Conservation (phyloP, 2,113 vertebrate genomes). For the Oryzias curvinotus region DNA sequence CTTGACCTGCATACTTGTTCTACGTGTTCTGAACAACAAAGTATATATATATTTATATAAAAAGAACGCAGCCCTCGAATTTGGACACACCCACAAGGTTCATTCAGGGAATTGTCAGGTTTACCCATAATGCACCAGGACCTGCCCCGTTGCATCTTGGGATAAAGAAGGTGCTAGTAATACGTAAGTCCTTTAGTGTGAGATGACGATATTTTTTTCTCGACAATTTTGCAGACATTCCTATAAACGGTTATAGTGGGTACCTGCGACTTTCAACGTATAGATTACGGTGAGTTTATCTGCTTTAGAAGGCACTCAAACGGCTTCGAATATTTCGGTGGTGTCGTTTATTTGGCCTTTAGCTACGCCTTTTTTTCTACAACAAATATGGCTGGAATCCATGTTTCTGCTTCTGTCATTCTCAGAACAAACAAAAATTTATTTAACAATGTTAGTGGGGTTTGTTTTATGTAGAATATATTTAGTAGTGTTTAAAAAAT, state of each 20-base stretch:
- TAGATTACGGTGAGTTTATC: slow-evolving; percentile 38
- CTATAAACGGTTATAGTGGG: background rate
- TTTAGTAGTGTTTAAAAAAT: accelerated
- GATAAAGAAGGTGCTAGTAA: slow-evolving; percentile 64
- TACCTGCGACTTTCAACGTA: background rate
- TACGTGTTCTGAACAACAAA: too few species aligned
- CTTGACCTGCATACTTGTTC: too few species aligned
- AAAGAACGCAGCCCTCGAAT: too few species aligned
- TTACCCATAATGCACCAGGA: slow-evolving; percentile 5
- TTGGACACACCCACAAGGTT: too few species aligned
- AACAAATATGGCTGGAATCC: background rate
- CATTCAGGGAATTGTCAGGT: accelerated
- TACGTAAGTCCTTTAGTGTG: slow-evolving; percentile 26
- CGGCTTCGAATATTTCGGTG: accelerated
- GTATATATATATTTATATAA: too few species aligned
- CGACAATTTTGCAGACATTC: background rate
- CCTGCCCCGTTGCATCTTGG: slow-evolving; percentile 60
- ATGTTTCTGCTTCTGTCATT: slow-evolving; percentile 9
- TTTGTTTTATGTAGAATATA: background rate
- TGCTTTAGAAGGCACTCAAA: background rate
- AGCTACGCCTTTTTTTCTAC: too few species aligned
- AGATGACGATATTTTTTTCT: slow-evolving; percentile 23
- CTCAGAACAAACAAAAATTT: too few species aligned
- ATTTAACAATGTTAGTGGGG: background rate
- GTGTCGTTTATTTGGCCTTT: too few species aligned